phyloP scores from a whole-genome alignment of 2,888 invertebrate genomes.

The Metallyticus violacea region DNA sequence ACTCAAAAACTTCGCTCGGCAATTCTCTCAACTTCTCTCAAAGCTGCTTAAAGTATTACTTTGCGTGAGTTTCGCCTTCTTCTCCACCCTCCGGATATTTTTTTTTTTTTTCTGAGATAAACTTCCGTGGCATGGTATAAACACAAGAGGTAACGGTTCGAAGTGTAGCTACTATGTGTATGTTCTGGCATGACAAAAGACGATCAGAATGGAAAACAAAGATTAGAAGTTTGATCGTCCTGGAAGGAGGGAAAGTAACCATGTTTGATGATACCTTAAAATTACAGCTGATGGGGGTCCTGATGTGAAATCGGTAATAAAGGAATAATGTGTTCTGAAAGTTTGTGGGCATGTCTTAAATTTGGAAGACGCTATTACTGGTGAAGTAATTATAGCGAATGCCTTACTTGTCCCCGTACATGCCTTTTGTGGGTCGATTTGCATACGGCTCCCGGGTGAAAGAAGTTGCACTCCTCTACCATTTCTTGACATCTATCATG shows the following conservation, averaged over 20 bases:
- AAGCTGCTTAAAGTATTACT: background rate
- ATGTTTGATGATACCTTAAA: background rate
- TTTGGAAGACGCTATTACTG: background rate
- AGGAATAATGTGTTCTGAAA: background rate
- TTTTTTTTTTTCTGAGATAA: background rate
- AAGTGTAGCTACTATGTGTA: too few species aligned
- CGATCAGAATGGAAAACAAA: background rate
- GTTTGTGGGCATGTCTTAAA: background rate
- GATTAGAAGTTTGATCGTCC: background rate
- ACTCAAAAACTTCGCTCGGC: background rate
- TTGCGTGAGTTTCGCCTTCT: background rate
- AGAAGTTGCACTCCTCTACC: background rate
- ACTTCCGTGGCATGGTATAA: too few species aligned
- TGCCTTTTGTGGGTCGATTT: background rate
- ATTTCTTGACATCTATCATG: background rate
- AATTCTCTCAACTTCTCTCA: background rate
- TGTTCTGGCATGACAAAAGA: background rate
- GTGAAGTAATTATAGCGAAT: background rate
- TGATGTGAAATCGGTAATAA: background rate
- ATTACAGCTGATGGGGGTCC: background rate
- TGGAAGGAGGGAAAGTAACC: too few species aligned
- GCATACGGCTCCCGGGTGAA: background rate
- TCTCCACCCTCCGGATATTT: background rate
- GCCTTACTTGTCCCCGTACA: background rate
- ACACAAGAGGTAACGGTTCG: too few species aligned